phyloP scores from a whole-genome alignment of 2,113 vertebrate genomes.

The Ctenomys sociabilis region DNA sequence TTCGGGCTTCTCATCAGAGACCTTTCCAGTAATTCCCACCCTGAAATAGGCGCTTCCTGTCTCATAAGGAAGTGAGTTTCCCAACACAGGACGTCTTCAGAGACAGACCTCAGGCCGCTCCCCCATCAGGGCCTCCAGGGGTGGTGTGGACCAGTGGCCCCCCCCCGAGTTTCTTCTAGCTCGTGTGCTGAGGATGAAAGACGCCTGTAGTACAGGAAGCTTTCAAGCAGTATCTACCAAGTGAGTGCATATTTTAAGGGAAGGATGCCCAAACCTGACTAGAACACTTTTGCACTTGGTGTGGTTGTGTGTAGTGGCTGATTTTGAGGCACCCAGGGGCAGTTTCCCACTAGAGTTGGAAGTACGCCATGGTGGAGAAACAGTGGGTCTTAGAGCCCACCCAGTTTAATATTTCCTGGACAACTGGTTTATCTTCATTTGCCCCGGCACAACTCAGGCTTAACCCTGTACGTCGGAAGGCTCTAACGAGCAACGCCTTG shows the following conservation, averaged over 20 bases:
- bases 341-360: background rate
- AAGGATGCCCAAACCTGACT: background rate
- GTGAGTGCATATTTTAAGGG: background rate
- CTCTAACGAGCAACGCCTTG: background rate
- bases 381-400: background rate
- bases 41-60: slow-evolving; percentile 24
- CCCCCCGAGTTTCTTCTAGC: background rate
- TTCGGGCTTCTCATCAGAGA: slow-evolving; percentile 22
- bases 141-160: background rate
- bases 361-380: slow-evolving; percentile 8
- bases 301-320: background rate
- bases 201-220: background rate
- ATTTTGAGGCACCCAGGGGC: background rate
- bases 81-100: background rate
- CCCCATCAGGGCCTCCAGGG: background rate
- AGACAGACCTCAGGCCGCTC: background rate
- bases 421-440: slow-evolving; percentile 16
- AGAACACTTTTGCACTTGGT: background rate
- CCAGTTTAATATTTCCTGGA: slow-evolving; percentile 25
- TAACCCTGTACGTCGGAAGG: background rate
- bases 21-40: background rate
- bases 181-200: background rate
- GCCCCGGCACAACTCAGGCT: background rate
- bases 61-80: background rate
- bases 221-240: background rate